Evolutionary conservation across 2,888 invertebrate genomes (phyloP).

Genomic region (Ellobium chinense): DNA sequence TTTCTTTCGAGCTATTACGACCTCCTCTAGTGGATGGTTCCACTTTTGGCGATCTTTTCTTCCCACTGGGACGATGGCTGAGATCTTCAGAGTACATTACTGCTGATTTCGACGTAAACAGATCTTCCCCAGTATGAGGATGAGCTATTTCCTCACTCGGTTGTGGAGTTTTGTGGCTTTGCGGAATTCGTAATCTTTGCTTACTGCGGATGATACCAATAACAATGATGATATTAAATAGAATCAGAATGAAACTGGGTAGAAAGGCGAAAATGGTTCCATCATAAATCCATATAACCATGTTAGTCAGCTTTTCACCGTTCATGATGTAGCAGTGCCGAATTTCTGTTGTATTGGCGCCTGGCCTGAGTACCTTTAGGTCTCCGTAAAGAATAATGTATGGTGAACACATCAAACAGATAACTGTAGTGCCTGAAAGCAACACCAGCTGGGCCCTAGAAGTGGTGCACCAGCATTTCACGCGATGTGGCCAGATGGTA

Average conservation of each 20-base stretch:
- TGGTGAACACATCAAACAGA: neutral
- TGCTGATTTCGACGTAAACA: too few relatives aligned
- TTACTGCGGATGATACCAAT: neutral
- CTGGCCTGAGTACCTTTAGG: neutral
- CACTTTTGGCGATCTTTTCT: too few relatives aligned
- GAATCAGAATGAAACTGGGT: neutral
- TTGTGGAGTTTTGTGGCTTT: too few relatives aligned
- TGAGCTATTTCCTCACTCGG: too few relatives aligned
- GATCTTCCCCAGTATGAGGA: too few relatives aligned
- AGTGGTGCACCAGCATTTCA: neutral
- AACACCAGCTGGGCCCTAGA: neutral
- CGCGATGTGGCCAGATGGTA: neutral
- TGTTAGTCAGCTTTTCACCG: neutral
- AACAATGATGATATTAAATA: neutral
- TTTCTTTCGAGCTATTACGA: neutral
- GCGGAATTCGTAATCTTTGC: too few relatives aligned
- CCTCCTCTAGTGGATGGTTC: too few relatives aligned
- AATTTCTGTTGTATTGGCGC: neutral
- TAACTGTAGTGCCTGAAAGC: too few relatives aligned
- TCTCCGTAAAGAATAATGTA: neutral
- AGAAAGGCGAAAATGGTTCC: neutral
- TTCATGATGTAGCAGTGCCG: neutral
- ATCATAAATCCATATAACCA: neutral
- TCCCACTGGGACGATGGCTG: too few relatives aligned
- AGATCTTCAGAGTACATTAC: too few relatives aligned